Evolutionary conservation across 92 coral and sea anemone species (phyloP).

Genomic region (Bergia puertoricense): DNA sequence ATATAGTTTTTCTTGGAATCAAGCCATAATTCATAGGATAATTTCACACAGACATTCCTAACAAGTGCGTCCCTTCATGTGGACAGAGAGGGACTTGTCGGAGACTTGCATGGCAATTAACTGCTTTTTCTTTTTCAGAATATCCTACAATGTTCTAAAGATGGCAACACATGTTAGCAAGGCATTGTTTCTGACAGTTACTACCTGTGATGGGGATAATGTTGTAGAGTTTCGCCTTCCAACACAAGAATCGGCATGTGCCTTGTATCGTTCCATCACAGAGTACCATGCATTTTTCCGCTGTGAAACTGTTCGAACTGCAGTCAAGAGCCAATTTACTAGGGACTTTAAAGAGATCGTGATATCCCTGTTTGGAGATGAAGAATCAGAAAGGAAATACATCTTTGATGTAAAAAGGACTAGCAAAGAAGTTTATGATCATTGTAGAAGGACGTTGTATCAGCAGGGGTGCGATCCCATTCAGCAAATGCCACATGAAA

Average conservation of each 20-base stretch:
- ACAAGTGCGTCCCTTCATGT: no score
- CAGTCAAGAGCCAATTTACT: conserved; percentile 89
- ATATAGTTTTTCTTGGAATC: no score
- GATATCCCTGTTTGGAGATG: conserved; percentile 90
- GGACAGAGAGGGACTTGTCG: no score
- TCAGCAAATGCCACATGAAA: conserved; percentile 32
- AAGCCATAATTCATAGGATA: no score
- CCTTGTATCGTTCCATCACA: conserved; percentile 89
- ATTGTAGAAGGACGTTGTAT: conserved; percentile 81
- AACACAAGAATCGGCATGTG: conserved; percentile 87
- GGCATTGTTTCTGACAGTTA: conserved; percentile 61
- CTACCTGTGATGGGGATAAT: conserved; percentile 61
- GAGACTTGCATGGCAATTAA: no score
- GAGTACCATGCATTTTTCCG: conserved; percentile 98
- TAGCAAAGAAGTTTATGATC: conserved; percentile 90
- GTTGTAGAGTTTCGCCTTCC: conserved; percentile 64
- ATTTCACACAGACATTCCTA: no score
- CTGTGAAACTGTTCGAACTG: conserved; percentile 94
- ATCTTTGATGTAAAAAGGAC: conserved; percentile 96
- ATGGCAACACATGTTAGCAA: conserved; percentile 86
- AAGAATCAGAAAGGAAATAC: conserved; percentile 93
- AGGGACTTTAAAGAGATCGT: conserved; percentile 93
- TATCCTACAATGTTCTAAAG: conserved; percentile 74
- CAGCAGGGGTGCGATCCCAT: conserved; percentile 84
- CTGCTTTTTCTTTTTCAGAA: conserved; percentile 46